phyloP scores from a whole-genome alignment of 2,797 vertebrate species.

The Leptatherina wallacei region DNA sequence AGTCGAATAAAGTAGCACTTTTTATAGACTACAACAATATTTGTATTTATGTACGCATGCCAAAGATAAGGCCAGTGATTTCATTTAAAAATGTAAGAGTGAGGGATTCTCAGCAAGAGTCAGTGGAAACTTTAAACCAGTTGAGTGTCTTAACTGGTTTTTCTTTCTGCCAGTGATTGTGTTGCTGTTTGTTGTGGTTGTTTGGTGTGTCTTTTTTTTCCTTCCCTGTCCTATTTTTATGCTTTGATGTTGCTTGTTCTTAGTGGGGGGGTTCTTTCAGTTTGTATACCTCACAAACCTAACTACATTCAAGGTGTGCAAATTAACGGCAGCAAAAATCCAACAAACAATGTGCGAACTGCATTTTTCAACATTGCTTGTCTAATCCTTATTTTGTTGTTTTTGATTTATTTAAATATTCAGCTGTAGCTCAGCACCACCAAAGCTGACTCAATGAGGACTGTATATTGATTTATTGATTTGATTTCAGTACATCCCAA shows the following conservation, averaged over 20 bases:
- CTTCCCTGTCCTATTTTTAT: not conserved
- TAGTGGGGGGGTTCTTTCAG: not conserved
- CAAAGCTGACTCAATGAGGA: too few species aligned
- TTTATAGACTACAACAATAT: not conserved
- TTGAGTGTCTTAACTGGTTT: not conserved
- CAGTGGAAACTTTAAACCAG: not conserved
- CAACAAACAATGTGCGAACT: not conserved
- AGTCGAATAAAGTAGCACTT: not conserved
- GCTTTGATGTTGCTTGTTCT: not conserved
- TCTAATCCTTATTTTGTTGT: not conserved
- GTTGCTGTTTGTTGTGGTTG: not conserved
- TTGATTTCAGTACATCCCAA: not conserved
- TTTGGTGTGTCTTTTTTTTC: not conserved
- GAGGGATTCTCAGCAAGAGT: not conserved
- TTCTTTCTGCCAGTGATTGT: not conserved
- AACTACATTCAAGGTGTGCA: not conserved
- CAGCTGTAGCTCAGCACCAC: not conserved
- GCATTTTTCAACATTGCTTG: not conserved
- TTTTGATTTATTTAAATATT: not conserved
- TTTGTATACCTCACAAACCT: not conserved
- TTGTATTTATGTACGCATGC: not conserved
- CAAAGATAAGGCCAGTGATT: not conserved
- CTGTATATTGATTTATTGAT: too few species aligned
- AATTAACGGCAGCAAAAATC: not conserved
- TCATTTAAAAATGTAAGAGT: not conserved